A percentile compares a stretch with the other conserved stretches of the same genome.
Evolutionary conservation across 1,140 invertebrate species (phyloP).

Genomic region (Ceratosolen fusciceps): DNA sequence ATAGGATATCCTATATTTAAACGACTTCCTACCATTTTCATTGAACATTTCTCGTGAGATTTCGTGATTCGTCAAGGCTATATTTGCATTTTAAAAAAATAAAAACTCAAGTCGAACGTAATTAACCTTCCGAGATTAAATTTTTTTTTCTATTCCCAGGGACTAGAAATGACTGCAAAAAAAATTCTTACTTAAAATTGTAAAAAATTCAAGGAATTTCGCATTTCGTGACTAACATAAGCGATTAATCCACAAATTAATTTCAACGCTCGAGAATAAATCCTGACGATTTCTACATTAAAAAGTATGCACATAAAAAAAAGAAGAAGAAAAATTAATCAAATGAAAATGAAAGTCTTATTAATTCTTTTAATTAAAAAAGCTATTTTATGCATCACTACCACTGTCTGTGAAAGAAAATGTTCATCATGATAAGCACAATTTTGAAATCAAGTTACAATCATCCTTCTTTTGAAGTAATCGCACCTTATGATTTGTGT

Average conservation of each 20-base stretch:
- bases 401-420: neutral
- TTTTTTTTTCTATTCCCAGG: neutral
- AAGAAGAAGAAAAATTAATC: too few species aligned
- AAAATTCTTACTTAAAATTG: neutral
- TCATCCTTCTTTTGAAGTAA: neutral
- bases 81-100: neutral
- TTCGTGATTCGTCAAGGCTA: too few species aligned
- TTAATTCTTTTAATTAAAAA: neutral
- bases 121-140: neutral
- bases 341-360: neutral
- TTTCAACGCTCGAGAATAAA: neutral
- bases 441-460: conserved; percentile 6
- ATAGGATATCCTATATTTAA: too few species aligned
- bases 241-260: neutral
- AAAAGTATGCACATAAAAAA: neutral
- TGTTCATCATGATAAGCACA: neutral
- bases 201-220: neutral
- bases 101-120: neutral
- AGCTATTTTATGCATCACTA: neutral
- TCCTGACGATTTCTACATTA: neutral
- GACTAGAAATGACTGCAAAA: neutral
- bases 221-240: neutral
- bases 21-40: too few species aligned
- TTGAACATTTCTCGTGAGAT: too few species aligned
- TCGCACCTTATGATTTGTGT: neutral